These are phyloP conservation scores for Cotesia congregata DNA, from an alignment of 2,888 invertebrate species.

Conservation along the genomic window DNA sequence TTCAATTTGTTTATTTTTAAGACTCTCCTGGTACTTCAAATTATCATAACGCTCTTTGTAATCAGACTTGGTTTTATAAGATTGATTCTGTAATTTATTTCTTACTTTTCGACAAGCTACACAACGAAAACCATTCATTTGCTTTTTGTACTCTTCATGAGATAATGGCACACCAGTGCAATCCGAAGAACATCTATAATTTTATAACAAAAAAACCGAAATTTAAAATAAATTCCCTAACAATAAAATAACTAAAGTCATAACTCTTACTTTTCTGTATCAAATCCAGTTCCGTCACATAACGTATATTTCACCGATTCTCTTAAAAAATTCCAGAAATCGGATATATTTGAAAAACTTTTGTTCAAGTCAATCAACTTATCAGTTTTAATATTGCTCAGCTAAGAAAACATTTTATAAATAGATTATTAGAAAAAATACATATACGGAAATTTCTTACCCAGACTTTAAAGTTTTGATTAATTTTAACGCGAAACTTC, in stretches of 20 bases:
- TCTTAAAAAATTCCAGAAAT: slow-evolving; percentile 3
- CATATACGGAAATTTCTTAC: no score
- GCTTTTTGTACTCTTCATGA: not conserved
- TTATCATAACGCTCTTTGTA: no score
- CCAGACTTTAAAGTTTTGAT: not conserved
- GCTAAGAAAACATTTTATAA: not conserved
- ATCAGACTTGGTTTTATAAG: not conserved
- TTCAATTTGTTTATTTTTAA: no score
- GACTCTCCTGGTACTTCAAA: no score
- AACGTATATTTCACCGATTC: not conserved
- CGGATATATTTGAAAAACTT: not conserved
- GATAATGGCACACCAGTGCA: not conserved
- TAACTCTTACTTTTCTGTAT: not conserved
- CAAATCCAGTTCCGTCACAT: slow-evolving; percentile 8
- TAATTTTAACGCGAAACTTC: not conserved
- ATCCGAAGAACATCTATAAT: not conserved
- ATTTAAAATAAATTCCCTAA: no score
- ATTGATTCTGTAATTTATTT: not conserved
- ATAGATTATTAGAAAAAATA: not conserved
- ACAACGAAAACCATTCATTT: not conserved
- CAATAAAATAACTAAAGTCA: no score
- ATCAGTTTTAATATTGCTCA: not conserved
- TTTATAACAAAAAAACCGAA: not conserved
- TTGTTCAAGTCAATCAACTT: not conserved
- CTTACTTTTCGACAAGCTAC: not conserved